Conservation (phyloP, 1,140 invertebrate genomes). For the Pogonognathellus flavescens region DNA sequence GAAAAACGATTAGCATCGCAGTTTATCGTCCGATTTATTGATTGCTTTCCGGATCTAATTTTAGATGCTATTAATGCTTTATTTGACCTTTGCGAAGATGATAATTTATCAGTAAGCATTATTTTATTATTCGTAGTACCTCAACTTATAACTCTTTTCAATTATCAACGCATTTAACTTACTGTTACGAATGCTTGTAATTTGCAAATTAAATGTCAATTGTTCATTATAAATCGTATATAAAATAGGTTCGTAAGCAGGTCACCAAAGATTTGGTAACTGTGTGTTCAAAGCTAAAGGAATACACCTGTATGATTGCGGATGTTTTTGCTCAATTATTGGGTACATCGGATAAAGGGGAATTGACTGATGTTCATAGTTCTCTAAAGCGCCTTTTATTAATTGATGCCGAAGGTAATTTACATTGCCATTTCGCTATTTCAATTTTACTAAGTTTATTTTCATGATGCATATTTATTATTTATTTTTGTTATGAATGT, state of each 20-base stretch:
- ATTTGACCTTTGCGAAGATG: conserved; percentile 95
- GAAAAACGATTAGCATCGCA: conserved; percentile 94
- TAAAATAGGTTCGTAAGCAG: conserved; percentile 89
- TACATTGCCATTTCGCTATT: not conserved
- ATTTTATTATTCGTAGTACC: conserved; percentile 25
- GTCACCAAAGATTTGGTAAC: conserved; percentile 93
- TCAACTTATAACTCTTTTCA: too few species aligned
- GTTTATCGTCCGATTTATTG: conserved; percentile 95
- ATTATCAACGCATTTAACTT: too few species aligned
- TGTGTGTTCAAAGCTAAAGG: conserved; percentile 87
- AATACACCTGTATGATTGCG: conserved; percentile 87
- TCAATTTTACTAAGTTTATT: too few species aligned
- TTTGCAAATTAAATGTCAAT: not conserved
- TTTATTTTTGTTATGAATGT: not conserved
- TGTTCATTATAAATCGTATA: conserved; percentile 13
- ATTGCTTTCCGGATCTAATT: conserved; percentile 87
- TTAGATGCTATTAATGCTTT: conserved; percentile 89
- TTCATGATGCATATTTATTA: too few species aligned
- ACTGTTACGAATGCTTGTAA: too few species aligned
- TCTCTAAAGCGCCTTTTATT: conserved; percentile 77
- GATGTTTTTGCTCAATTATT: conserved; percentile 93
- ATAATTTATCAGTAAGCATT: conserved; percentile 83
- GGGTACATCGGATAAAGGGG: conserved; percentile 84
- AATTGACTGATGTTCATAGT: conserved; percentile 84
- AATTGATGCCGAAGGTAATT: conserved; percentile 76